Evolutionary conservation across 2,797 vertebrate species (phyloP).

Genomic region (Moxostoma hubbsi): DNA sequence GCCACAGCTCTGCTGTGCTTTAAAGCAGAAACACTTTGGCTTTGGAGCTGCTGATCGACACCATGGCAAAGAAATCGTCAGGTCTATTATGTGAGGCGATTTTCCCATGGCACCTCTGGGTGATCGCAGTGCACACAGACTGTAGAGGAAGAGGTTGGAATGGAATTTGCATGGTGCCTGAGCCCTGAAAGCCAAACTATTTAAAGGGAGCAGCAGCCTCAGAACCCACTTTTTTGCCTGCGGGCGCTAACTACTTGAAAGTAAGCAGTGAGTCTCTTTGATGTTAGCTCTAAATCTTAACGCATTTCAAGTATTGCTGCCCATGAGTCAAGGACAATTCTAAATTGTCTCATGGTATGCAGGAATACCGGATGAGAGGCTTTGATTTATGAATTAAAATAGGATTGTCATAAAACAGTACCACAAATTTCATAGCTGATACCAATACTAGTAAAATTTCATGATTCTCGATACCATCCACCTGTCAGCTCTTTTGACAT

Average conservation of each 20-base stretch:
- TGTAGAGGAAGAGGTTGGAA: conserved; percentile 65
- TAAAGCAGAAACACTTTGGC: conserved; percentile 62
- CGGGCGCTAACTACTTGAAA: conserved; percentile 80
- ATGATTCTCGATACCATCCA: no score
- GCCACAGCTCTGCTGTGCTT: conserved; percentile 52
- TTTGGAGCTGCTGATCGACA: conserved; percentile 72
- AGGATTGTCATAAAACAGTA: no score
- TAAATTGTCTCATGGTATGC: conserved; percentile 75
- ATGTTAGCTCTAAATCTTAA: conserved; percentile 82
- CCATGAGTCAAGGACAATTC: conserved; percentile 80
- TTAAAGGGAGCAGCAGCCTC: conserved; percentile 77
- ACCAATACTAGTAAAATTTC: no score
- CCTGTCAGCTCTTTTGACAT: no score
- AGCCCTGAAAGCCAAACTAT: conserved; percentile 77
- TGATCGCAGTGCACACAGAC: conserved; percentile 61
- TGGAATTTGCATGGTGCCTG: conserved; percentile 72
- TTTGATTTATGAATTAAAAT: no score
- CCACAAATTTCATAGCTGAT: no score
- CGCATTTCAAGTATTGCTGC: conserved; percentile 76
- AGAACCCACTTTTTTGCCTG: conserved; percentile 75
- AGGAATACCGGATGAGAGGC: not conserved
- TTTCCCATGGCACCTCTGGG: conserved; percentile 67
- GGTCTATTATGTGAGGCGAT: conserved; percentile 77
- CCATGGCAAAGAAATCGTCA: conserved; percentile 74
- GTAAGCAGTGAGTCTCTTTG: conserved; percentile 81